A percentile compares a stretch with the other conserved stretches of the same genome.
phyloP scores from a whole-genome alignment of 2,888 invertebrate species.

The Clepsis dumicolana region DNA sequence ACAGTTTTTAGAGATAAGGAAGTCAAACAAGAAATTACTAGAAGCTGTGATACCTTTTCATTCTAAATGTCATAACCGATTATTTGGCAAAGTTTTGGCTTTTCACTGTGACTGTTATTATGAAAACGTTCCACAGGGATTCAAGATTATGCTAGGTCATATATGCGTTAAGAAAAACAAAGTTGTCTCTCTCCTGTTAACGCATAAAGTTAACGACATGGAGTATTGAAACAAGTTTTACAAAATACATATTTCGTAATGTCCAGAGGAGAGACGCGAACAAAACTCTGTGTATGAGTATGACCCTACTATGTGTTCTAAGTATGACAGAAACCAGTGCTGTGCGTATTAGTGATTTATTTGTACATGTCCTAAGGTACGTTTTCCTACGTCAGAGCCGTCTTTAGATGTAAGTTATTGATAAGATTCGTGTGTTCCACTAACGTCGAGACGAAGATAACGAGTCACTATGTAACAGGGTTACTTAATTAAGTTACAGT shows the following conservation, averaged over 20 bases:
- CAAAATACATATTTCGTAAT: no score
- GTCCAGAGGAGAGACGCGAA: not conserved
- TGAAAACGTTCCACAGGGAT: not conserved
- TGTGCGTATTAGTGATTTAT: slow-evolving; percentile 33
- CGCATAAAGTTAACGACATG: no score
- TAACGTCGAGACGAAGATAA: slow-evolving; percentile 8
- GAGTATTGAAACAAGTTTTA: no score
- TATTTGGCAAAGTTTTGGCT: no score
- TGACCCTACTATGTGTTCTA: not conserved
- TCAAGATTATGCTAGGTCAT: not conserved
- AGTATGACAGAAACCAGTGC: slow-evolving; percentile 26
- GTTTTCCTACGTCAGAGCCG: slow-evolving; percentile 37
- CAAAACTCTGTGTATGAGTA: no score
- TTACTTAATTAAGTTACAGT: slow-evolving; percentile 25
- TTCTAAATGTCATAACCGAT: not conserved
- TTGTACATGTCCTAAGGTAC: slow-evolving; percentile 28
- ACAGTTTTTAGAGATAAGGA: not conserved
- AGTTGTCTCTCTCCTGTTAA: no score
- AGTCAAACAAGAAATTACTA: no score
- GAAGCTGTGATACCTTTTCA: not conserved
- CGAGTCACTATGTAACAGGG: slow-evolving; percentile 29
- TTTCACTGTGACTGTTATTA: not conserved
- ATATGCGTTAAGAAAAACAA: no score
- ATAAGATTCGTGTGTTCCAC: slow-evolving; percentile 12
- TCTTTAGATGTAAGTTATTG: slow-evolving; percentile 33